A percentile compares a stretch with the other conserved stretches of the same genome.
Evolutionary conservation across 2,888 invertebrate genomes (phyloP).

Genomic region (Mermis nigrescens): DNA sequence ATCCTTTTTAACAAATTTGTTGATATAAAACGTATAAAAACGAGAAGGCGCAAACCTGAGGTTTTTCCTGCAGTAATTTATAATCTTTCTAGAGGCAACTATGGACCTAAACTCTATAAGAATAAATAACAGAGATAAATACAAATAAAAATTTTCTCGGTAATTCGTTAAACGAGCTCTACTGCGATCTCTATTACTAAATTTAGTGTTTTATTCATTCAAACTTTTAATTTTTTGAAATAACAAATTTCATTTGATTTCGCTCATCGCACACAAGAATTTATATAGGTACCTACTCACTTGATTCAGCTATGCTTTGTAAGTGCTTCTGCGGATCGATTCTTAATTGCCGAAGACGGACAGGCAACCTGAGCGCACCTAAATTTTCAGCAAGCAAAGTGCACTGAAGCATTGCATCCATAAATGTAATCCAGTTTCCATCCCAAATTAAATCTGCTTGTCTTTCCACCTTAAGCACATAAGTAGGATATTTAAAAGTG

Average conservation of each 20-base stretch:
- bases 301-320: constrained; percentile 16
- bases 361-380: constrained; percentile 36
- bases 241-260: too few relatives aligned
- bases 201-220: not conserved
- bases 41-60: too few relatives aligned
- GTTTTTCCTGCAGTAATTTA: too few relatives aligned
- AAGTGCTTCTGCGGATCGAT: constrained; percentile 35
- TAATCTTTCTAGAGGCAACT: too few relatives aligned
- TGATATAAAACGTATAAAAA: too few relatives aligned
- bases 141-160: too few relatives aligned
- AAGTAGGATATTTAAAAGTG: too few relatives aligned
- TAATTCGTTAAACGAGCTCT: too few relatives aligned
- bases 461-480: constrained; percentile 28
- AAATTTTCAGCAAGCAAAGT: constrained; percentile 32
- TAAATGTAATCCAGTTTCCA: constrained; percentile 72
- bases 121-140: too few relatives aligned
- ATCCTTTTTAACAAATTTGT: too few relatives aligned
- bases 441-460: constrained; percentile 48
- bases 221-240: not conserved
- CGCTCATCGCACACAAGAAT: not conserved
- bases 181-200: too few relatives aligned
- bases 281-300: not conserved
- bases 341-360: constrained; percentile 35
- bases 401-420: constrained; percentile 82
- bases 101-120: too few relatives aligned